Evolutionary conservation across 2,888 invertebrate species (phyloP).

Genomic region (Harmothoe impar): DNA sequence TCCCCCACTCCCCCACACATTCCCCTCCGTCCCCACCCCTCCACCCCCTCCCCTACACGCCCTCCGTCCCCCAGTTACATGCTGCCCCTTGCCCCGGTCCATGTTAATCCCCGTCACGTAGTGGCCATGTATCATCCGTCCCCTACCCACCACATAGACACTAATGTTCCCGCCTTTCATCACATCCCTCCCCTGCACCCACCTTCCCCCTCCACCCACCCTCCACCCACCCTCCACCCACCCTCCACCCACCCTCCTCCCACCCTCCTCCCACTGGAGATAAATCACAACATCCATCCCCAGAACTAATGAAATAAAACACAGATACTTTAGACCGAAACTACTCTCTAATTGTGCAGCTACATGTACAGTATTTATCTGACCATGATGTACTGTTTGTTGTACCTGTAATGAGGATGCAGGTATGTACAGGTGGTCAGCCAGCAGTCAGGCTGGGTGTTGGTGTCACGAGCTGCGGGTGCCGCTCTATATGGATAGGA

Average conservation of each 20-base stretch:
- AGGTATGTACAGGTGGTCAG: no score
- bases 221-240: no score
- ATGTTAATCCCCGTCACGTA: slow-evolving; percentile 30
- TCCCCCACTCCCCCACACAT: no score
- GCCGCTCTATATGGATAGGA: no score
- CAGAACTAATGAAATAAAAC: slow-evolving; percentile 4
- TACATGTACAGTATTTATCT: no score
- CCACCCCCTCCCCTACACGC: not conserved
- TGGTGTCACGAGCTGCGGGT: no score
- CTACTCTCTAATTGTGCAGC: no score
- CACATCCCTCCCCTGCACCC: not conserved
- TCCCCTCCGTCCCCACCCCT: no score
- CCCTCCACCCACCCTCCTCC: not conserved
- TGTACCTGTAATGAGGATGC: no score
- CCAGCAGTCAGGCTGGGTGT: no score
- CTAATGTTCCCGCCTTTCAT: slow-evolving; percentile 18
- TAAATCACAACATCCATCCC: not conserved
- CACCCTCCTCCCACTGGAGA: not conserved
- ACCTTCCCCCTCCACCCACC: slow-evolving; percentile 2
- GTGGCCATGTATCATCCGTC: not conserved
- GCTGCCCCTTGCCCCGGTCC: not conserved
- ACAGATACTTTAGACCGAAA: no score
- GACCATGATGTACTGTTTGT: no score
- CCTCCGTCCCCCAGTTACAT: not conserved
- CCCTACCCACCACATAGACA: not conserved